Evolutionary conservation across 2,888 invertebrate genomes (phyloP).

Genomic region (Yponomeuta evonymella): DNA sequence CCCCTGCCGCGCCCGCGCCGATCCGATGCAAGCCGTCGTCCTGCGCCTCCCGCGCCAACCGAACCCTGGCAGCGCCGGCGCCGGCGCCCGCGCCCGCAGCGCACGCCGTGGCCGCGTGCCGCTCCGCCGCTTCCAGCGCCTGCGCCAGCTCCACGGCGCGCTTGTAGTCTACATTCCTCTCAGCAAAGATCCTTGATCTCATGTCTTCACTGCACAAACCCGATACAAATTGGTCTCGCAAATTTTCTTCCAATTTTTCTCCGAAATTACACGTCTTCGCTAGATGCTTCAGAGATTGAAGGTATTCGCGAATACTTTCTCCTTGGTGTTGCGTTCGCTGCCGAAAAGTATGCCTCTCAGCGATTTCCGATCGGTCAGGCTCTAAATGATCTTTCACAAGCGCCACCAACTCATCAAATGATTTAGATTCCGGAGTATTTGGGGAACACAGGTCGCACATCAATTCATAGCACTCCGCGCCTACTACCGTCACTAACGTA

Average conservation of each 20-base stretch:
- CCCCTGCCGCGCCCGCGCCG: constrained; percentile 4
- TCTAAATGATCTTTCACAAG: constrained; percentile 12
- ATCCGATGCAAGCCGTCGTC: constrained; percentile 15
- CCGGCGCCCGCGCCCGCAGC: constrained; percentile 7
- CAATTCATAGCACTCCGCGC: constrained; percentile 8
- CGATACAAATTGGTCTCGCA: constrained; percentile 14
- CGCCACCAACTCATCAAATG: constrained; percentile 4
- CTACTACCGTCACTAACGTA: constrained; percentile 13
- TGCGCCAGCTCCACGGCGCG: constrained; percentile 13
- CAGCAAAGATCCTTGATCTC: constrained; percentile 12
- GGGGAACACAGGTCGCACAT: background rate
- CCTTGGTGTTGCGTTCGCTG: constrained; percentile 9
- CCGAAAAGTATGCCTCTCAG: background rate
- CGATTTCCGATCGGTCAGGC: constrained; percentile 13
- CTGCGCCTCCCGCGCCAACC: too few species aligned
- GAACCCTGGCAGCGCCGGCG: background rate
- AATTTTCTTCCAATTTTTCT: constrained; percentile 13
- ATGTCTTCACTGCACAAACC: constrained; percentile 13
- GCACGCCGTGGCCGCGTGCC: constrained; percentile 2
- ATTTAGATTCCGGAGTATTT: constrained; percentile 2
- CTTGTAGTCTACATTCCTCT: constrained; percentile 12
- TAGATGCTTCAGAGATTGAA: constrained; percentile 10
- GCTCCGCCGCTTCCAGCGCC: constrained; percentile 6
- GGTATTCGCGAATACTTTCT: constrained; percentile 9
- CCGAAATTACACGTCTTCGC: constrained; percentile 16